Evolutionary conservation across 2,113 vertebrate genomes (phyloP).

Genomic region (Pontoporia blainvillei): DNA sequence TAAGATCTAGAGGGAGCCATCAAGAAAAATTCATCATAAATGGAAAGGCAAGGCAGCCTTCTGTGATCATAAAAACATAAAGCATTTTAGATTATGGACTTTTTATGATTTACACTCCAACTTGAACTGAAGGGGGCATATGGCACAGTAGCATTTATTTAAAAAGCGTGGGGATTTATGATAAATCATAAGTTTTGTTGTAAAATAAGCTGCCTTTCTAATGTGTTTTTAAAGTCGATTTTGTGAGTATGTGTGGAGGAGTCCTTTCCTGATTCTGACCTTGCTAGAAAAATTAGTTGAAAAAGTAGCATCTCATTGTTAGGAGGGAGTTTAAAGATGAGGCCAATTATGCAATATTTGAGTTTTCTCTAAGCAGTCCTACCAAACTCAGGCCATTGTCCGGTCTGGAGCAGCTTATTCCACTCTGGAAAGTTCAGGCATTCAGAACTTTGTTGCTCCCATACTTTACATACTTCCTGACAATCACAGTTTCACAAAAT

Average conservation of each 20-base stretch:
- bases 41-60: conserved; percentile 53
- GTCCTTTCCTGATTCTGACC: neutral
- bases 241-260: neutral
- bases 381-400: neutral
- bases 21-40: conserved; percentile 76
- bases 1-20: conserved; percentile 77
- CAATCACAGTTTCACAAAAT: neutral
- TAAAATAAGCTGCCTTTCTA: neutral
- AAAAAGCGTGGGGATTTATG: conserved; percentile 54
- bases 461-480: neutral
- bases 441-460: neutral
- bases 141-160: conserved; percentile 55
- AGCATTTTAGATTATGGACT: conserved; percentile 63
- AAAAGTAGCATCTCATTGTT: neutral
- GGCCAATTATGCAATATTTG: neutral
- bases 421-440: neutral
- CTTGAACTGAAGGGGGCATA: conserved; percentile 65
- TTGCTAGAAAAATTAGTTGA: neutral
- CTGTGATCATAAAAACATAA: conserved; percentile 72
- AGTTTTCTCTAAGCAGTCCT: neutral
- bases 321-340: neutral
- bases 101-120: conserved; percentile 74
- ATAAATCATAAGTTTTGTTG: neutral
- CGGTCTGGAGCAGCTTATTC: neutral
- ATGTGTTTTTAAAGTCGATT: neutral